Conservation (phyloP, 2,888 invertebrate species). For the Orchesella flavescens region DNA sequence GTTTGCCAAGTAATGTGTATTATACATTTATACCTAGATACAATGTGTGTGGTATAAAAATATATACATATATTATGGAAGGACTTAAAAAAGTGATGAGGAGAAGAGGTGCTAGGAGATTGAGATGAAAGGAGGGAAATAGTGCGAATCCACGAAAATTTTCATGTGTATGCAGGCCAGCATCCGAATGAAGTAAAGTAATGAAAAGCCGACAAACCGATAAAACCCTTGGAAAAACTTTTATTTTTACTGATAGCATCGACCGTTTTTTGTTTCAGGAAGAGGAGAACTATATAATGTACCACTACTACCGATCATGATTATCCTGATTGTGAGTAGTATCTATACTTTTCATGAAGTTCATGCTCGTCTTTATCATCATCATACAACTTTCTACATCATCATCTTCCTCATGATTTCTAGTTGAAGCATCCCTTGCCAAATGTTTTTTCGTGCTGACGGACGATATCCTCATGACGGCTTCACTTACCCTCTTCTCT, state of each 20-base stretch:
- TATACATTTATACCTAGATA: neutral
- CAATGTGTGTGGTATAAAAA: too few species aligned
- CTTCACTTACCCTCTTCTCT: conserved; percentile 41
- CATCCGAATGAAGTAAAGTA: conserved; percentile 52
- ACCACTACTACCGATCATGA: too few species aligned
- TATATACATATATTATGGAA: neutral
- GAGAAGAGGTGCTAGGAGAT: conserved; percentile 66
- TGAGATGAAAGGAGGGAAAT: conserved; percentile 71
- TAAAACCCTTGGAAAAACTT: conserved; percentile 49
- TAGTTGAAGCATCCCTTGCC: conserved; percentile 37
- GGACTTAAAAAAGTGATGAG: conserved; percentile 46
- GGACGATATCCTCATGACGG: conserved; percentile 63
- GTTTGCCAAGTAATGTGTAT: conserved; percentile 7
- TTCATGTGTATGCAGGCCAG: conserved; percentile 40
- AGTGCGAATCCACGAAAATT: conserved; percentile 67
- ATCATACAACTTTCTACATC: neutral
- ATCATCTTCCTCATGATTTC: conserved; percentile 32
- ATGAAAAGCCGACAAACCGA: conserved; percentile 64
- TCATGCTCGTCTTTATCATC: too few species aligned
- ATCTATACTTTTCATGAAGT: too few species aligned
- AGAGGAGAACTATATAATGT: too few species aligned
- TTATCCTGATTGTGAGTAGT: neutral
- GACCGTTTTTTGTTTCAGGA: conserved; percentile 18
- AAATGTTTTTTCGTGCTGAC: conserved; percentile 62
- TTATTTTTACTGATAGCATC: conserved; percentile 4